Conservation (phyloP, 2,113 vertebrate genomes). For the Clinocottus analis region DNA sequence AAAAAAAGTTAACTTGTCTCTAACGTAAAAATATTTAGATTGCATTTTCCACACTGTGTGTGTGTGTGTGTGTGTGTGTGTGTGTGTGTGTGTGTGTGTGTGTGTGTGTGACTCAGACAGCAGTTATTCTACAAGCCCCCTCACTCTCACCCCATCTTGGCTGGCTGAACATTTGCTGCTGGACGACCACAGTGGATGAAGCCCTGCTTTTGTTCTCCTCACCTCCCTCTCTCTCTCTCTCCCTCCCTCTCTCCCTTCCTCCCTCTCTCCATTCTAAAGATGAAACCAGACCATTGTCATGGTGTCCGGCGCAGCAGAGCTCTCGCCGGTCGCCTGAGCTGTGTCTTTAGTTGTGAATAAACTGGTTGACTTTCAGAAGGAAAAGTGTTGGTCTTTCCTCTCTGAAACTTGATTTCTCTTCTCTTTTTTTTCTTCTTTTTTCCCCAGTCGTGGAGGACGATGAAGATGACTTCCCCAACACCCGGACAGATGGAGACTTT, state of each 20-base stretch:
- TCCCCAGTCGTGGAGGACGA: slow-evolving; percentile 92
- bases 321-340: slow-evolving; percentile 29
- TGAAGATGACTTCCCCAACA: slow-evolving; percentile 92
- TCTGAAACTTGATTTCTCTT: slow-evolving; percentile 15
- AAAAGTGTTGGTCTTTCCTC: neutral
- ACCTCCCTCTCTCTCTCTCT: slow-evolving; percentile 35
- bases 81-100: slow-evolving; percentile 33
- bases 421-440: neutral
- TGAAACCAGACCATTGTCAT: slow-evolving; percentile 77
- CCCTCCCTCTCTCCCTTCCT: slow-evolving; percentile 49
- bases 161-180: slow-evolving; percentile 44
- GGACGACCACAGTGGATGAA: slow-evolving; percentile 62
- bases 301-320: slow-evolving; percentile 42
- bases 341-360: slow-evolving; percentile 22
- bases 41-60: neutral
- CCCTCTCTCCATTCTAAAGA: slow-evolving; percentile 61
- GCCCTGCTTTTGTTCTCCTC: slow-evolving; percentile 75
- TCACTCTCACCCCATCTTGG: slow-evolving; percentile 22
- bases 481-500: slow-evolving; percentile 91
- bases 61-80: no score
- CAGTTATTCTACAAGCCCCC: slow-evolving; percentile 34
- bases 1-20: no score
- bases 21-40: neutral
- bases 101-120: slow-evolving; percentile 52
- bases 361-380: slow-evolving; percentile 1